Base-by-base conservation (phyloP, 2,113 vertebrate species). In the Ia io region DNA sequence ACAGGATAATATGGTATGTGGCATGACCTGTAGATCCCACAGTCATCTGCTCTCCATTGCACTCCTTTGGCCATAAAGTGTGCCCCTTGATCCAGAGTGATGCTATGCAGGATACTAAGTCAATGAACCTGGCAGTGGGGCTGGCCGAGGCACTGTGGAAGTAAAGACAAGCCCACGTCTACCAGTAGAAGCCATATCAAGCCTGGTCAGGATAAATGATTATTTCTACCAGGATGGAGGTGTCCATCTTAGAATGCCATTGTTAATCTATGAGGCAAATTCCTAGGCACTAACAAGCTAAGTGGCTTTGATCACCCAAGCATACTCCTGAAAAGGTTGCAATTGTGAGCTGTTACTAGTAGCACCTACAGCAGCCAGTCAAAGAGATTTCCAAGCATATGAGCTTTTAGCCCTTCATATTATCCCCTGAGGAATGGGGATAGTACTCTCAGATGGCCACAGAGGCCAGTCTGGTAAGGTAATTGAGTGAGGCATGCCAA, bases 351-450 rank as follows among this genome's bases (percentile, higher is more conserved):
- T 63, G 20, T 94, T 74, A 79, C 69, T 90, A 89, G 44, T 63
- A 94, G 65, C 37, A 91, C 47, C 79, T 84, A 22, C 7, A 53
- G 76, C 30, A 79, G 32, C 42, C 79, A 93, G 32, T 44, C 40
- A 96, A 84, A 89, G 59, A 69, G 30, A 86, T 91, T 95, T 95
- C 83, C 17, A 59, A 95, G 84, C 69, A 95, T 84, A 76, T 94
- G 69, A 65, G 69, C 79, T 84, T 59, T 90, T n/a, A 78, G 74
- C 22, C 30, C 44, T 87, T 94, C 67, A 28, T 6, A 17, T 61
- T 65, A 61, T 67, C 32, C 67, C 59, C 73, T 77, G 90, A 90
- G 23, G 18, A 80, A 77, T 3, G 35, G n/a, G 70, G 28, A 40
- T 93, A 77, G 30, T 87, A 77, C 80, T 95, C 93, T 84, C 56